Conservation (phyloP, 1,140 invertebrate species). For the Phenacoccus solenopsis region DNA sequence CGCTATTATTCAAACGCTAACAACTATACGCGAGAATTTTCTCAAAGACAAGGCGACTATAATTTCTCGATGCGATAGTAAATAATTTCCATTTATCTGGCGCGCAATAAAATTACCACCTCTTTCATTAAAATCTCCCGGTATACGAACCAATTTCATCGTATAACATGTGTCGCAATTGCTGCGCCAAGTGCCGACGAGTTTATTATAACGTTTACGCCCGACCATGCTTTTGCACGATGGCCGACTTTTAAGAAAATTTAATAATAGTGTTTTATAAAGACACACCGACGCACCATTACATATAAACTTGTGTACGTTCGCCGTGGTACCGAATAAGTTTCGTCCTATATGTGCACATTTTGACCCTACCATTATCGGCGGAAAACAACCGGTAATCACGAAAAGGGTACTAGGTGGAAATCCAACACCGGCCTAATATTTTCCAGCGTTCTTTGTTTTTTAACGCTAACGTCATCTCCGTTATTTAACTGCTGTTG, state of each 20-base stretch:
- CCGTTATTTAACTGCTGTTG: neutral
- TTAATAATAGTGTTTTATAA: neutral
- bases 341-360: neutral
- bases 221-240: no score
- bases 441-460: neutral
- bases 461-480: neutral
- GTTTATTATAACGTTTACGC: no score
- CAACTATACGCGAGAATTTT: neutral
- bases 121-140: neutral
- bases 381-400: slow-evolving; percentile 1
- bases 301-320: no score
- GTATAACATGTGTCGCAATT: no score
- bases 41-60: neutral
- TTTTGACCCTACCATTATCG: neutral
- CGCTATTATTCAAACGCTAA: neutral
- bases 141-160: no score
- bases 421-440: neutral
- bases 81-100: neutral
- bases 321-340: neutral
- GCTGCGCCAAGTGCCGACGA: no score
- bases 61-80: slow-evolving; percentile 1
- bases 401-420: neutral
- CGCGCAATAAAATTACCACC: neutral
- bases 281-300: neutral
- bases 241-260: neutral